Conservation (phyloP, 1,140 invertebrate genomes). For the Anastrepha ludens region DNA sequence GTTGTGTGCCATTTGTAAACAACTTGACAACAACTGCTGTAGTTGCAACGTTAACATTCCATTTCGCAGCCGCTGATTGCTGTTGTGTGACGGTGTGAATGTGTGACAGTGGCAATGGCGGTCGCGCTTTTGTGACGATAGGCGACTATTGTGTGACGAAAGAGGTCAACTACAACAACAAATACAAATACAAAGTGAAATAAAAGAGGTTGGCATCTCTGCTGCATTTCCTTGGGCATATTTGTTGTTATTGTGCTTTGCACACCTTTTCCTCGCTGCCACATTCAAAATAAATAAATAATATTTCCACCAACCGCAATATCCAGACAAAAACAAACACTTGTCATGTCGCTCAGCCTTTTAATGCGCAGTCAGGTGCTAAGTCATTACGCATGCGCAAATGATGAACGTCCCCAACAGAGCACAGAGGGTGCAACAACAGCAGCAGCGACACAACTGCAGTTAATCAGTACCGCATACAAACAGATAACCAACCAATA, state of each 20-base stretch:
- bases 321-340: neutral
- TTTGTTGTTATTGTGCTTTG: neutral
- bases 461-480: neutral
- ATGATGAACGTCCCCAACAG: neutral
- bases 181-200: neutral
- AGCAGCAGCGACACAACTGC: neutral
- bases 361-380: conserved; percentile 22
- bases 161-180: conserved; percentile 30
- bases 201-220: neutral
- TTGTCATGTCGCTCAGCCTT: conserved; percentile 36
- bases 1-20: conserved; percentile 48
- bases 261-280: conserved; percentile 20
- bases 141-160: conserved; percentile 18
- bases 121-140: neutral
- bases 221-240: too few species aligned
- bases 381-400: conserved; percentile 53
- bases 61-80: conserved; percentile 14
- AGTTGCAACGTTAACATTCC: conserved; percentile 12
- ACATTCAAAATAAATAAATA: conserved; percentile 44
- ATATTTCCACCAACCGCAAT: neutral
- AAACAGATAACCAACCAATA: neutral
- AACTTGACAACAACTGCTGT: conserved; percentile 48
- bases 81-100: neutral
- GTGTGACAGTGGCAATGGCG: too few species aligned
- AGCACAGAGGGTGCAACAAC: too few species aligned